These are phyloP conservation scores for Prunella fulvescens DNA, from an alignment of 2,113 vertebrate genomes.

Conservation along the genomic window DNA sequence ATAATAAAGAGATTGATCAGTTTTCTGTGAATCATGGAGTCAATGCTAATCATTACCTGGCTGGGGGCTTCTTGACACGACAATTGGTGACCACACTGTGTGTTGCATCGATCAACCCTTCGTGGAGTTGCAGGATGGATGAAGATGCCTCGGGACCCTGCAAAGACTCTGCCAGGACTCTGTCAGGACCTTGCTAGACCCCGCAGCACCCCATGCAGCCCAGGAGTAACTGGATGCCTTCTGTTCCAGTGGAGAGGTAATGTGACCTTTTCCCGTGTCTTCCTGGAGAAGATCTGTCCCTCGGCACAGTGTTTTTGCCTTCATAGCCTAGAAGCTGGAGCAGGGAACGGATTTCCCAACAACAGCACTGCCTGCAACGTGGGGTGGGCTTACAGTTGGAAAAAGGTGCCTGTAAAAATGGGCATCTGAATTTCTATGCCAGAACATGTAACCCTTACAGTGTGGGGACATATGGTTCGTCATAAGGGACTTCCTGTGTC, in stretches of 20 bases:
- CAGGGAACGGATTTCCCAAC: not conserved
- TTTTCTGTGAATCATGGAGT: not conserved
- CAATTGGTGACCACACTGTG: not conserved
- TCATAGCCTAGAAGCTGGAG: not conserved
- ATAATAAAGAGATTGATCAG: not conserved
- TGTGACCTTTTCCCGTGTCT: not conserved
- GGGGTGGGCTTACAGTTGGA: not conserved
- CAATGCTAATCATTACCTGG: not conserved
- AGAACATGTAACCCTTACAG: not conserved
- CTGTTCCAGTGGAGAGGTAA: not conserved
- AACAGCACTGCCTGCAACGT: not conserved
- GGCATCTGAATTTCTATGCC: not conserved
- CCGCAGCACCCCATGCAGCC: rapidly evolving
- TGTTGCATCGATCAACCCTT: not conserved
- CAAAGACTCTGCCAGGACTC: no score
- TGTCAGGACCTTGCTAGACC: not conserved
- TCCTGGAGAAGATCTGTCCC: not conserved
- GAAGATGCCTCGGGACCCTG: not conserved
- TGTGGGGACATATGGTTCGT: not conserved
- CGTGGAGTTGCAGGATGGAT: not conserved
- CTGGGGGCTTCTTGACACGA: not conserved
- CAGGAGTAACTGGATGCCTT: rapidly evolving
- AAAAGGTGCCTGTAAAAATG: not conserved
- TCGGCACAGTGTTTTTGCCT: rapidly evolving
- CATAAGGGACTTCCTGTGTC: not conserved